These are phyloP conservation scores for Menidia menidia DNA, from an alignment of 2,797 vertebrate species.

Conservation along the genomic window DNA sequence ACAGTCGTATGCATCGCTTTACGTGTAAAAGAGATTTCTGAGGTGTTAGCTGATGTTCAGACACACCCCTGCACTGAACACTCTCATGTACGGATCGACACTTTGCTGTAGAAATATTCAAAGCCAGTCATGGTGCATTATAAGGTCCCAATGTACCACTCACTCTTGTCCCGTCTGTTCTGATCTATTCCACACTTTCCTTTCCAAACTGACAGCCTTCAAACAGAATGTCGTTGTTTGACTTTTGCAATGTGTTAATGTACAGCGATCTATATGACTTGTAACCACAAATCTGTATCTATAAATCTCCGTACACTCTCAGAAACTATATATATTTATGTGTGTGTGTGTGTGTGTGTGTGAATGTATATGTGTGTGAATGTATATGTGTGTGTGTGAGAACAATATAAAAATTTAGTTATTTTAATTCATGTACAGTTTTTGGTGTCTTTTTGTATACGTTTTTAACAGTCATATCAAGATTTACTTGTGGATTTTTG, in stretches of 20 bases:
- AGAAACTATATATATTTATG: constrained; percentile 46
- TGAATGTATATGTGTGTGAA: constrained; percentile 45
- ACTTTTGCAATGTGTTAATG: constrained; percentile 59
- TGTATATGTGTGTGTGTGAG: constrained; percentile 55
- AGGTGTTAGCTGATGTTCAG: constrained; percentile 18
- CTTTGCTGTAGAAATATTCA: constrained; percentile 54
- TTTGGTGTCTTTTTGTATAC: constrained; percentile 80
- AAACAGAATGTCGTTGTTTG: constrained; percentile 64
- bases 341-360: constrained; percentile 19
- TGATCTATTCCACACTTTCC: constrained; percentile 32
- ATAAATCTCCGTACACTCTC: constrained; percentile 38
- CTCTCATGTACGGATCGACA: constrained; percentile 26
- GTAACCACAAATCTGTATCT: constrained; percentile 55
- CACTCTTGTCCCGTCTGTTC: constrained; percentile 33
- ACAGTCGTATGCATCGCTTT: constrained; percentile 19
- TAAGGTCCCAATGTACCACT: constrained; percentile 35
- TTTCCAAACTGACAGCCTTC: constrained; percentile 54
- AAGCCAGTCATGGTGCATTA: constrained; percentile 58
- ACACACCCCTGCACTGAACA: constrained; percentile 26
- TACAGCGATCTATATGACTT: constrained; percentile 59
- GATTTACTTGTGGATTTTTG: constrained; percentile 80
- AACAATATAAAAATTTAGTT: constrained; percentile 64
- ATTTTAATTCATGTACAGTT: constrained; percentile 82
- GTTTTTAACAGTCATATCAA: constrained; percentile 82
- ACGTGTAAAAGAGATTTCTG: constrained; percentile 6